Percentiles rank a stretch among this genome's conserved stretches.
Conservation (phyloP, 2,888 invertebrate species). For the Sinohyriopsis cumingii region DNA sequence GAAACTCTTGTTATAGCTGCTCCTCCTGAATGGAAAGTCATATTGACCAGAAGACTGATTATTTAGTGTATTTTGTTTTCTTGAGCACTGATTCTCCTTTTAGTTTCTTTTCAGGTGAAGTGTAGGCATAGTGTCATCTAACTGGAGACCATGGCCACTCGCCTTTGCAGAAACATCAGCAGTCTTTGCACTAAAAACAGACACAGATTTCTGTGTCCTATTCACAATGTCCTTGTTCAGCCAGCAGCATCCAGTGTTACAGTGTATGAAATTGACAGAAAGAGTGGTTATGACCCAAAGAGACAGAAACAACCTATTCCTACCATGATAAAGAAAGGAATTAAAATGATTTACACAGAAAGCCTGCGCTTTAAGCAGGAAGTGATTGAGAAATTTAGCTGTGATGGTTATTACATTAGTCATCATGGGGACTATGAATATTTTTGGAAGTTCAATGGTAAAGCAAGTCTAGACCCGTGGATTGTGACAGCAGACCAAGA, state of each 20-base stretch:
- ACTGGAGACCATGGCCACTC: too few relatives aligned
- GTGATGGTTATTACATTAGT: constrained; percentile 75
- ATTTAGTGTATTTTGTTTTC: too few relatives aligned
- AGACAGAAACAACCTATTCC: neutral
- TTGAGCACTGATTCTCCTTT: too few relatives aligned
- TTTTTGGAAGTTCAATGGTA: constrained; percentile 81
- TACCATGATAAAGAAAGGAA: constrained; percentile 13
- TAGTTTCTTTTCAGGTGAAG: too few relatives aligned
- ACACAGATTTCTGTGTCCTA: too few relatives aligned
- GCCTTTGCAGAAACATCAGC: too few relatives aligned
- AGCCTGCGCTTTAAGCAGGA: constrained; percentile 74
- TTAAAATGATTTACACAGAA: constrained; percentile 17
- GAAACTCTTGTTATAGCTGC: too few relatives aligned
- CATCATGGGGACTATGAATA: constrained; percentile 81
- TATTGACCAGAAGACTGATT: too few relatives aligned
- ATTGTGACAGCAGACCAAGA: constrained; percentile 85
- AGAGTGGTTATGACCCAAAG: constrained; percentile 12
- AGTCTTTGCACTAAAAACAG: too few relatives aligned
- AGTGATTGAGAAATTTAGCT: constrained; percentile 78
- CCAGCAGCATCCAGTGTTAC: constrained; percentile 5
- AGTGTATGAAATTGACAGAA: constrained; percentile 8
- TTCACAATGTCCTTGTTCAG: constrained; percentile 1
- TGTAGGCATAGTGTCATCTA: too few relatives aligned
- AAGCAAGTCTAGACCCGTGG: constrained; percentile 77
- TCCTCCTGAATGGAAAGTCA: too few relatives aligned